phyloP scores from a whole-genome alignment of 1,140 invertebrate genomes.

The Subanguina moxae region DNA sequence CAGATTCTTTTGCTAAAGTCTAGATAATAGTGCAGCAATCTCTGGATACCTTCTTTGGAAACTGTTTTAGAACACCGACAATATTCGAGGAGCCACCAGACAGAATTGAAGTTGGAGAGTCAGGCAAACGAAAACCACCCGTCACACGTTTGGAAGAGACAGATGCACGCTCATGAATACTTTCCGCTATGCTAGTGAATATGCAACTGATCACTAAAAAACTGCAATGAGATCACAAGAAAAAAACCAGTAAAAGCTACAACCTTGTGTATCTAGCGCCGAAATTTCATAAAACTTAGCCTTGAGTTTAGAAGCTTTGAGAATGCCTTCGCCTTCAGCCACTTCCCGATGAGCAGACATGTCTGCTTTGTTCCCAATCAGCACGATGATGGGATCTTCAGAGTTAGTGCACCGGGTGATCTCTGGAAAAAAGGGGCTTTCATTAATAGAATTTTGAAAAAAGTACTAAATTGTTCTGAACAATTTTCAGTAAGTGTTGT shows the following conservation, averaged over 20 bases:
- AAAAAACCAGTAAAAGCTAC: neutral
- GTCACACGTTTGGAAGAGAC: no score
- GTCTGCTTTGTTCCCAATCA: conserved; percentile 99
- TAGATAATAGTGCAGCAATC: neutral
- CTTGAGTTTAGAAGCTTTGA: conserved; percentile 15
- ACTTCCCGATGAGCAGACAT: conserved; percentile 94
- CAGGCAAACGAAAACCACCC: no score
- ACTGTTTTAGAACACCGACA: neutral
- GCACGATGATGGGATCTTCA: conserved; percentile 81
- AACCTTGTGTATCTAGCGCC: conserved; percentile 22
- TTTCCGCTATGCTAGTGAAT: neutral
- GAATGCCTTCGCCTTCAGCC: conserved; percentile 89
- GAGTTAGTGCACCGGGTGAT: conserved; percentile 21
- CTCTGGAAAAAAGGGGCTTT: conserved; percentile 10
- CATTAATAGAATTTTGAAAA: neutral
- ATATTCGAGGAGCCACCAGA: no score
- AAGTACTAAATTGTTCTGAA: neutral
- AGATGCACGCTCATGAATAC: neutral
- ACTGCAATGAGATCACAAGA: neutral
- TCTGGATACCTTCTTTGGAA: conserved; percentile 1
- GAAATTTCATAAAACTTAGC: conserved; percentile 20
- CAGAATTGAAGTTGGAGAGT: no score
- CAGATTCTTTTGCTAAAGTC: no score
- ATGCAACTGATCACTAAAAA: neutral
- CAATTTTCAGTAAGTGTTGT: no score